Conservation (phyloP, 2,797 vertebrate species). For the Acridotheres tristis region DNA sequence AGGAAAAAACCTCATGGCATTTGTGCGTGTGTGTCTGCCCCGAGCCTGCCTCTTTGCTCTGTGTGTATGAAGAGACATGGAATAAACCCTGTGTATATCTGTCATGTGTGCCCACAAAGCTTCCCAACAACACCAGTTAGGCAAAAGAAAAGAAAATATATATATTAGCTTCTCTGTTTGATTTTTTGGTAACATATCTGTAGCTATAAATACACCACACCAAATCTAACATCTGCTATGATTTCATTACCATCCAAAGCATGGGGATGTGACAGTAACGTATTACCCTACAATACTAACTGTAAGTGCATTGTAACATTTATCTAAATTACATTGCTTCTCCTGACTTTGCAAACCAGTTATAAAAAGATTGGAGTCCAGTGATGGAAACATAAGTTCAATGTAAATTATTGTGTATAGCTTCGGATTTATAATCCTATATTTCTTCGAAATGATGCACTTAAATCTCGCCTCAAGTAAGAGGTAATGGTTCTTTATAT, state of each 20-base stretch:
- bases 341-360: slow-evolving; percentile 71
- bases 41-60: slow-evolving; percentile 7
- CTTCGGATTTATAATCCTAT: slow-evolving; percentile 51
- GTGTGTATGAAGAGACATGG: not conserved
- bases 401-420: slow-evolving; percentile 59
- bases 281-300: slow-evolving; percentile 65
- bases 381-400: slow-evolving; percentile 60
- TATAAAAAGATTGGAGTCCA: slow-evolving; percentile 65
- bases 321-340: slow-evolving; percentile 75
- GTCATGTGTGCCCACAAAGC: not conserved
- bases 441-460: slow-evolving; percentile 55
- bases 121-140: not conserved
- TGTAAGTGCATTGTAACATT: slow-evolving; percentile 66
- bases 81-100: not conserved
- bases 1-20: not conserved
- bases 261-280: slow-evolving; percentile 67
- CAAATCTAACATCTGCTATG: slow-evolving; percentile 70
- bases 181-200: slow-evolving; percentile 41
- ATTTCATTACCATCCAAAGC: slow-evolving; percentile 71
- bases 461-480: slow-evolving; percentile 66
- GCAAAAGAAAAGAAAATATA: not conserved
- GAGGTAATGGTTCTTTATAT: slow-evolving; percentile 55
- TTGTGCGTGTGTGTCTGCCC: not conserved
- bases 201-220: slow-evolving; percentile 44
- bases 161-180: slow-evolving; percentile 11